A percentile compares a stretch with the other conserved stretches of the same genome.
Evolutionary conservation across 2,888 invertebrate genomes (phyloP).

Genomic region (Andricus quercusramuli): DNA sequence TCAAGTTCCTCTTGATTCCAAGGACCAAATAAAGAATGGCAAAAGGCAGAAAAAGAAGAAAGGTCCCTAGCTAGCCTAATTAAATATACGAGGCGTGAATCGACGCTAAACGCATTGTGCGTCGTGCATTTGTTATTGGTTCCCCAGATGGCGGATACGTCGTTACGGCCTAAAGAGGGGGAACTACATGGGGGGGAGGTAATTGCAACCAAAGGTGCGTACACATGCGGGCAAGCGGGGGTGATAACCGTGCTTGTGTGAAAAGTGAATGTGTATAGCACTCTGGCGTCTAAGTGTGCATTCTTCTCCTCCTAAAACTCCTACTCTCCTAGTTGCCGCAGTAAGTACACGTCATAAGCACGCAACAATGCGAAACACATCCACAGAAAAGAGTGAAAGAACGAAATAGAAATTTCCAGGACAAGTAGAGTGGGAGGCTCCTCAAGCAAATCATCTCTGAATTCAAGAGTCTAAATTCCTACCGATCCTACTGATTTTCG

Average conservation of each 20-base stretch:
- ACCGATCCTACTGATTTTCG: no score
- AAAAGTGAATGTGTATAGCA: constrained; percentile 13
- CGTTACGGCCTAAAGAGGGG: not conserved
- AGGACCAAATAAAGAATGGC: constrained; percentile 19
- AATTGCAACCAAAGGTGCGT: constrained; percentile 16
- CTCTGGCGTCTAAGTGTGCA: not conserved
- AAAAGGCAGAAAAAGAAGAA: constrained; percentile 23
- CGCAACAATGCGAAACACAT: constrained; percentile 16
- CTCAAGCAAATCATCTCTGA: not conserved
- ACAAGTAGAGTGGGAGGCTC: not conserved
- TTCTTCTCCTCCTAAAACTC: not conserved
- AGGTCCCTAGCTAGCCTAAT: not conserved
- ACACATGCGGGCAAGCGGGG: constrained; percentile 20
- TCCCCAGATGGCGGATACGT: constrained; percentile 8
- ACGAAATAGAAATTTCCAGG: constrained; percentile 32
- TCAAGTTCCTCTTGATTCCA: constrained; percentile 2
- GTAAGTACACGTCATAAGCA: constrained; percentile 17
- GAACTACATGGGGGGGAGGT: not conserved
- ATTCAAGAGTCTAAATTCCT: no score
- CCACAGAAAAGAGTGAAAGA: constrained; percentile 14
- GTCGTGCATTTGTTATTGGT: not conserved
- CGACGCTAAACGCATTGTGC: constrained; percentile 10
- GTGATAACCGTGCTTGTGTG: not conserved
- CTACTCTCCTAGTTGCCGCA: not conserved
- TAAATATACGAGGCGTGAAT: constrained; percentile 35